Base-by-base conservation (phyloP, 2,888 invertebrate genomes). In the Yponomeuta malinellus region DNA sequence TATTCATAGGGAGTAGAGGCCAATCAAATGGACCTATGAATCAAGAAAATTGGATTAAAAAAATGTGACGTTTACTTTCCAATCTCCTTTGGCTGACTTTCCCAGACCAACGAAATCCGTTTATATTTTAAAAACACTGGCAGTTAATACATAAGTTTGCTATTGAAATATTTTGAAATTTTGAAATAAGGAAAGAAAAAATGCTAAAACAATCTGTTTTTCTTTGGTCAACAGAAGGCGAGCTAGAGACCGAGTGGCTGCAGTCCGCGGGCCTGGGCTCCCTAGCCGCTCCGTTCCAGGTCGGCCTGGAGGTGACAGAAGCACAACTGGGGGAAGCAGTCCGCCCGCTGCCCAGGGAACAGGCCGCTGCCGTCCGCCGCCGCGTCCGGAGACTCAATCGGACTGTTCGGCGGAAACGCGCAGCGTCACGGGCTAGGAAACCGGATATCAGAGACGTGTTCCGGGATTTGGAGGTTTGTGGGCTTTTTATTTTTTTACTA, bases 361-460 rank as follows among this genome's bases (percentile, higher is more conserved):
- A 97, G 88, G 96, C 96, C 0, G 95, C 96, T 72, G 96, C 96
- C 1, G 95, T 97, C 37, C 93, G 95, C 75, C 93, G 95, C 71
- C 92, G 97, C 31, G 96, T 97, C 48, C 93, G 95, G 71, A 94
- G 96, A 10, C 93, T 97, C 72, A 97, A 96, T 87, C 94, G 95
- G 74, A 97, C 97, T 0, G 93, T 96, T 52, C 93, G 95, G 71
- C 93, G 94, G 78, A 87, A 90, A 73, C 92, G 93, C 70, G 93
- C 93, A 1, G 90, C 90, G 59, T 86, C 89, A 29, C 79, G 91
- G 69, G 87, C 95, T n/a, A 94, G 94, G 73, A 95, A 96, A 78
- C 96, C 96, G 15, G 97, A 97, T 83, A 96, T 97, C 73, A 89
- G 97, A 77, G 96, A 97, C 87, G 95, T 97, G 70, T 96, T 97